Evolutionary conservation across 2,113 vertebrate genomes (phyloP).

Genomic region (Lophura nycthemera): DNA sequence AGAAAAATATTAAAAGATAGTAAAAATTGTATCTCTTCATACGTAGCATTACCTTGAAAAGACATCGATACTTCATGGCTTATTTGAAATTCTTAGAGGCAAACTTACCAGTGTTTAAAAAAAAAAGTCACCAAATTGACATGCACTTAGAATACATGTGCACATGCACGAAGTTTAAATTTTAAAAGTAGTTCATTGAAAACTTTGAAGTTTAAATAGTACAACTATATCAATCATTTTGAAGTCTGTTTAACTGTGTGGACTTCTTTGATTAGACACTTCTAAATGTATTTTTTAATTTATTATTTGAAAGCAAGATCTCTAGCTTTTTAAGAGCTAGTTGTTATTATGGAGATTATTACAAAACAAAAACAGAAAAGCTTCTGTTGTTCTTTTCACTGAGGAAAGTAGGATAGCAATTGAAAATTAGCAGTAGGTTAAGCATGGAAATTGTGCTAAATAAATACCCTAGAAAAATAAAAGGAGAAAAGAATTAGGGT

Average conservation of each 20-base stretch:
- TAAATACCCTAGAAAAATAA: slow-evolving; percentile 78
- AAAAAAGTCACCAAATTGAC: background rate
- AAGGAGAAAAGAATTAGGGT: background rate
- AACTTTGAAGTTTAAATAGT: background rate
- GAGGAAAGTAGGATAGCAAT: slow-evolving; percentile 77
- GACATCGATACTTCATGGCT: background rate
- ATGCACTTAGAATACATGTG: background rate
- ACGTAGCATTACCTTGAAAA: background rate
- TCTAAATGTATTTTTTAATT: background rate
- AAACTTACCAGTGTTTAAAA: background rate
- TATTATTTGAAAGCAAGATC: background rate
- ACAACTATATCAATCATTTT: background rate
- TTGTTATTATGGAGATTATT: background rate
- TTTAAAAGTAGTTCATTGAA: background rate
- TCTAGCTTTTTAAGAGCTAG: background rate
- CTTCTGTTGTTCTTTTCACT: slow-evolving; percentile 77
- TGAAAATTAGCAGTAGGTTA: slow-evolving; percentile 82
- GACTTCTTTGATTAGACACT: background rate
- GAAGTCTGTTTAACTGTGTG: background rate
- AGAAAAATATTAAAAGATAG: background rate
- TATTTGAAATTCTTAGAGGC: background rate
- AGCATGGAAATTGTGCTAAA: slow-evolving; percentile 83
- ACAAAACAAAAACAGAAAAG: slow-evolving; percentile 11
- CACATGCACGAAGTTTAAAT: background rate
- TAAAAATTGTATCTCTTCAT: background rate